Conservation (phyloP, 2,113 vertebrate species). For the Cynopterus brachyotis region DNA sequence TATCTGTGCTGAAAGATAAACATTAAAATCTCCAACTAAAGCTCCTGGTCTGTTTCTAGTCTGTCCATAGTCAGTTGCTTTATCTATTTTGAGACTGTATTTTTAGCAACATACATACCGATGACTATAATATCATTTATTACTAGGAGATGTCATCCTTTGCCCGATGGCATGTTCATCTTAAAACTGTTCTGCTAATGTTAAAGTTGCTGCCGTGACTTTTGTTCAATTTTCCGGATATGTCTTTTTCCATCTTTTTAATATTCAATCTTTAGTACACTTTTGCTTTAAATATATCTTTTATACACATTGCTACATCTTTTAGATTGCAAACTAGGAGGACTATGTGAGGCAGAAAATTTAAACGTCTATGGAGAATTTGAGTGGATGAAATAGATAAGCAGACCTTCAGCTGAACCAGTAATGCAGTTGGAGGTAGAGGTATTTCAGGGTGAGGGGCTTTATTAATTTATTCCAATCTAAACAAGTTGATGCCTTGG, state of each 20-base stretch:
- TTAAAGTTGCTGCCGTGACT: not conserved
- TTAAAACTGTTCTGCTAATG: not conserved
- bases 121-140: not conserved
- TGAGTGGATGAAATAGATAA: not conserved
- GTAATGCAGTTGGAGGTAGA: not conserved
- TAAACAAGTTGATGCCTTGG: not conserved
- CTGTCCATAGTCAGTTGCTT: not conserved
- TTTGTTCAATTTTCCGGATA: not conserved
- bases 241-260: not conserved
- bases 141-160: not conserved
- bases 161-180: not conserved
- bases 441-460: not conserved
- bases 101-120: not conserved
- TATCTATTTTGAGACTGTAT: not conserved
- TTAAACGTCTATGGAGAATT: not conserved
- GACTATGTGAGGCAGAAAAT: not conserved
- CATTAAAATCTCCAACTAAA: not conserved
- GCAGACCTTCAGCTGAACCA: not conserved
- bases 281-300: not conserved
- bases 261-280: not conserved
- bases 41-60: not conserved
- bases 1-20: not conserved
- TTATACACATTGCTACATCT: not conserved
- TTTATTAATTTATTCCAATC: conserved; percentile 26
- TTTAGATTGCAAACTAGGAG: not conserved